Conservation (phyloP, 2,888 invertebrate species). For the Oxyteleia sp. region DNA sequence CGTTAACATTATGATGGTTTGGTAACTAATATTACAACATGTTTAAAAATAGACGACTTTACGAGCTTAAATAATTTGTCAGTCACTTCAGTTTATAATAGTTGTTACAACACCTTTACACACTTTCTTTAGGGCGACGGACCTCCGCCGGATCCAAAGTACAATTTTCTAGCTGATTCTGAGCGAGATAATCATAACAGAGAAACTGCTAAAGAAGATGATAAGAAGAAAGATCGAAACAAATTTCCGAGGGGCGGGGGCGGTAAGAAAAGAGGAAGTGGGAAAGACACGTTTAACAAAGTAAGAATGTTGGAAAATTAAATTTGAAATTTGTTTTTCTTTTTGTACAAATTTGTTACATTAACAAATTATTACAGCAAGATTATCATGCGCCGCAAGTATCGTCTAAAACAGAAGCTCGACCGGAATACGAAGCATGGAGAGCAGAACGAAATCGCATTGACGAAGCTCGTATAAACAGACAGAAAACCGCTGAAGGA, state of each 20-base stretch:
- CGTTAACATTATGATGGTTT: constrained; percentile 8
- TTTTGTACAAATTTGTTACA: neutral
- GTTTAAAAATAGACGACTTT: constrained; percentile 12
- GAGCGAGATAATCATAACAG: constrained; percentile 84
- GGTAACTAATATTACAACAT: constrained; percentile 2
- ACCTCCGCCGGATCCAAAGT: constrained; percentile 88
- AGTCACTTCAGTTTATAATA: neutral
- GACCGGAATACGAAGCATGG: constrained; percentile 87
- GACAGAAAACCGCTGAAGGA: constrained; percentile 87
- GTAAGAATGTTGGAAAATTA: constrained; percentile 65
- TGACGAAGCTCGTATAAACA: constrained; percentile 87
- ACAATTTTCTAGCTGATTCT: constrained; percentile 87
- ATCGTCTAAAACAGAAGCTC: constrained; percentile 77
- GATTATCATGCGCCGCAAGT: constrained; percentile 69
- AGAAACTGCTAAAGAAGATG: constrained; percentile 76
- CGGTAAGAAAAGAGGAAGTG: constrained; percentile 77
- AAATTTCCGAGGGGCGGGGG: constrained; percentile 76
- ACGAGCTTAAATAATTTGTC: constrained; percentile 16
- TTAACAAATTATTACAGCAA: constrained; percentile 45
- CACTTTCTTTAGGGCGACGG: constrained; percentile 83
- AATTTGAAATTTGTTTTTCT: neutral
- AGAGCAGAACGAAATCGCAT: constrained; percentile 87
- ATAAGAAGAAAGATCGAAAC: constrained; percentile 78
- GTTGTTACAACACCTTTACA: neutral
- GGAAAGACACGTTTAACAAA: constrained; percentile 78